Conservation (phyloP, 2,888 invertebrate species). For the Vesta saturnalis region DNA sequence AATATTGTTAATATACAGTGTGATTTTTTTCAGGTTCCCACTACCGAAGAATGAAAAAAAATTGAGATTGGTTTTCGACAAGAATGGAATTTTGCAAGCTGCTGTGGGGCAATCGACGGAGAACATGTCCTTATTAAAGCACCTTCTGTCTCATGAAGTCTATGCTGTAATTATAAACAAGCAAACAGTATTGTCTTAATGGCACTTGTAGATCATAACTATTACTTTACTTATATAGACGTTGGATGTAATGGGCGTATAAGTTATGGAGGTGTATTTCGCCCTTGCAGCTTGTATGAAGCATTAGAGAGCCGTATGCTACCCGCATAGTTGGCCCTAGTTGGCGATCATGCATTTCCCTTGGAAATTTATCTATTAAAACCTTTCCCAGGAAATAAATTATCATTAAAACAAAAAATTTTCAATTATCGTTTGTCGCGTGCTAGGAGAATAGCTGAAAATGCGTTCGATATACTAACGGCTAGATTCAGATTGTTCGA, state of each 20-base stretch:
- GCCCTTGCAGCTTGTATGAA: neutral
- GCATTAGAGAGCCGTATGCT: neutral
- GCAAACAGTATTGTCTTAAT: neutral
- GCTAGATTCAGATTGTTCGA: constrained; percentile 18
- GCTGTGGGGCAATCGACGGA: neutral
- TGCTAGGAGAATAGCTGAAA: constrained; percentile 12
- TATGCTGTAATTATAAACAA: neutral
- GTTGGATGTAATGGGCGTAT: neutral
- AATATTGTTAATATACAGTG: too few relatives aligned
- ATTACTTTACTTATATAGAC: neutral
- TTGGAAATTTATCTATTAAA: neutral
- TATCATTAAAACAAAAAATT: neutral
- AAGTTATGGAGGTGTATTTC: neutral
- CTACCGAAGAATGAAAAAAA: neutral
- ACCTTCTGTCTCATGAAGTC: neutral
- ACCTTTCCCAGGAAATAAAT: neutral
- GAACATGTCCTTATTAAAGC: neutral
- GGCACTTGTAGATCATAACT: neutral
- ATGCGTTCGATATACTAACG: constrained; percentile 22
- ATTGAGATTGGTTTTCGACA: too few relatives aligned
- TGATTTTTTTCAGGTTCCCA: neutral
- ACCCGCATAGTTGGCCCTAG: too few relatives aligned
- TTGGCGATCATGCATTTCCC: too few relatives aligned
- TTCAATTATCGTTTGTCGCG: neutral
- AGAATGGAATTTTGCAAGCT: neutral